These are phyloP conservation scores for Caenorhabditis japonica DNA, from an alignment of 2,888 invertebrate genomes.

Conservation along the genomic window DNA sequence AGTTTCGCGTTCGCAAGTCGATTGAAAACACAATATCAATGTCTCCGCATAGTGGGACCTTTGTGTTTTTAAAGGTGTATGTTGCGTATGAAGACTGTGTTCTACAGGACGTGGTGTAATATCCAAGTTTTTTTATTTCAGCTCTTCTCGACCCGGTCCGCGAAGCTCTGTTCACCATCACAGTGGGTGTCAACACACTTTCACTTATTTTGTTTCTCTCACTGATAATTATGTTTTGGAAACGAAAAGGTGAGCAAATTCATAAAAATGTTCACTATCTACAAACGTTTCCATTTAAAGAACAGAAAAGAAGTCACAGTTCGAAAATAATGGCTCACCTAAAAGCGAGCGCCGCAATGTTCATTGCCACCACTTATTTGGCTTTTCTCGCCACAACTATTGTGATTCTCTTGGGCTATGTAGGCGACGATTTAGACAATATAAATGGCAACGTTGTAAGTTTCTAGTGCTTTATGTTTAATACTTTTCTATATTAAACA, in stretches of 20 bases:
- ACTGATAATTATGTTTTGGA: slow-evolving; percentile 10
- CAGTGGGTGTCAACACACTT: slow-evolving; percentile 1
- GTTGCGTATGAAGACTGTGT: no score
- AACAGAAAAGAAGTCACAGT: slow-evolving; percentile 6
- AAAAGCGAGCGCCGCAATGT: slow-evolving; percentile 21
- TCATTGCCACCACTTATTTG: slow-evolving; percentile 29
- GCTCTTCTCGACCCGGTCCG: slow-evolving; percentile 11
- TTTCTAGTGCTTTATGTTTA: slow-evolving; percentile 3
- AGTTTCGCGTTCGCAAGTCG: no score
- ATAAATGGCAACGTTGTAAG: slow-evolving; percentile 26
- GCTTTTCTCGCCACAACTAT: slow-evolving; percentile 5
- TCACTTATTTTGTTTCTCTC: slow-evolving; percentile 4
- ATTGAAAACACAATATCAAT: no score
- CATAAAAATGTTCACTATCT: not conserved
- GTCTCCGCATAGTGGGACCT: no score
- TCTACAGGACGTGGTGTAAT: no score
- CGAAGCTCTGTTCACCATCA: slow-evolving; percentile 1
- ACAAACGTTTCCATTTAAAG: not conserved
- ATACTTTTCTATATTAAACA: no score
- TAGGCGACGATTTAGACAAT: slow-evolving; percentile 20
- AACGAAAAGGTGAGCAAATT: slow-evolving; percentile 2
- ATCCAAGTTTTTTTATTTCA: no score
- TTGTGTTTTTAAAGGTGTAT: no score
- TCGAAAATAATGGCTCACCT: slow-evolving; percentile 29
- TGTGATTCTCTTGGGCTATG: slow-evolving; percentile 10